phyloP scores from a whole-genome alignment of 2,113 vertebrate species.

The Loxodonta africana region DNA sequence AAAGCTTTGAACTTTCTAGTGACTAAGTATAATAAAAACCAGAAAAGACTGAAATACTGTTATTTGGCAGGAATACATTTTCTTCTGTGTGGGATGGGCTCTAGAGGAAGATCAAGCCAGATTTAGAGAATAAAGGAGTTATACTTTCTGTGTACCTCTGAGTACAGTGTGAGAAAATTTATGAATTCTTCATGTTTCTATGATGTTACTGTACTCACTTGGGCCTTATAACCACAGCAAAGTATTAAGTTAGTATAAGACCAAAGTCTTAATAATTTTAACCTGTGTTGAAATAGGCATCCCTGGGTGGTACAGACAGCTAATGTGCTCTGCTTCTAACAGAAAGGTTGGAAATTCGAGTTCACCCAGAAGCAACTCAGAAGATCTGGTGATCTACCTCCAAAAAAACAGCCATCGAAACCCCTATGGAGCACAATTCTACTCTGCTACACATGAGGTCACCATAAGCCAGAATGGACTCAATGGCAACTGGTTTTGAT shows the following conservation, averaged over 20 bases:
- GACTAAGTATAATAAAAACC: background rate
- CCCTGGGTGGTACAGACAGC: background rate
- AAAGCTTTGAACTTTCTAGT: background rate
- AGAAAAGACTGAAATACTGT: background rate
- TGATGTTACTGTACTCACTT: background rate
- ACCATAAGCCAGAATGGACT: background rate
- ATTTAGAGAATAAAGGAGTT: background rate
- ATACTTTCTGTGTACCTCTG: background rate
- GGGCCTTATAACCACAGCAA: background rate
- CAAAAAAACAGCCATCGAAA: background rate
- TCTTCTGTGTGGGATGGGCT: background rate
- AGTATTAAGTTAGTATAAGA: background rate
- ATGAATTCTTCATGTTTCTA: background rate
- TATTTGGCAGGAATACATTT: background rate
- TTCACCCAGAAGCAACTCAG: background rate
- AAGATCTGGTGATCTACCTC: background rate
- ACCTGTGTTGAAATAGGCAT: background rate
- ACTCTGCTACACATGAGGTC: background rate
- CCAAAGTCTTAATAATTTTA: background rate
- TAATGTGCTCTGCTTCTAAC: background rate
- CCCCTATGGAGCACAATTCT: background rate
- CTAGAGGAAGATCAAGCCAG: background rate
- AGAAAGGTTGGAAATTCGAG: background rate
- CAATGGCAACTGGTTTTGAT: background rate
- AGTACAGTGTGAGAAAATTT: background rate